Base-by-base conservation (phyloP, 2,113 vertebrate genomes). In the Nycticebus coucang region DNA sequence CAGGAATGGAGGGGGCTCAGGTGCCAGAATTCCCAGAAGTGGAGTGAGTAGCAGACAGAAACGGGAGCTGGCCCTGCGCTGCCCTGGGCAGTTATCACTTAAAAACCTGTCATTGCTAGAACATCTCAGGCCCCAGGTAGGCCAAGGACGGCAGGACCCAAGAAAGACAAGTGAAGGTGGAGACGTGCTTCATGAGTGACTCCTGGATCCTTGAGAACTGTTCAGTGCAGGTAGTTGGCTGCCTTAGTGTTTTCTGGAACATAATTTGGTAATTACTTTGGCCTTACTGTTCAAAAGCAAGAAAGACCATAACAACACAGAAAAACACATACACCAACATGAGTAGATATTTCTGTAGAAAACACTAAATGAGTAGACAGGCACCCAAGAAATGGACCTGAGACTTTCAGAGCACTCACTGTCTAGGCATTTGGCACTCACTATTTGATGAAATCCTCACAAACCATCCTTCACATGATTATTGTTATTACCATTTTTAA, bases 231-330 rank as follows among this genome's bases (percentile, higher is more conserved):
- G 22, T 5, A 59, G 35, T 18, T 18, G 33, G 9, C 60, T 89
- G 50, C 62, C 12, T 89, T 92, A 50, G 35, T 28, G 28, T 82
- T 82, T 89, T 89, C 72, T 91, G 88, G 41, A 80, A 77, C n/a
- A 88, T 21, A 60, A 21, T 88, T 30, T 74, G 33, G 37, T 22
- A 68, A 87, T 86, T 24, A 60, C 35, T 59, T 69, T 77, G 84
- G 66, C 45, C 37, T 69, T 30, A 19, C 18, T 71, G 50, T 88
- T 88, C n/a, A 69, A 69, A 80, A 85, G 62, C 22, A 87, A 87
- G 55, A 86, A 22, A 68, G 57, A 75, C 10, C 9, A 22, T 68
- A 45, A 69, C 15, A n/a, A 71, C 14, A n/a, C 15, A 95, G 24
- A 81, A 22, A 64, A 89, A 35, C 21, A 55, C 74, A 64, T 7